Percentiles rank a stretch among this genome's conserved stretches.
Evolutionary conservation across 2,113 vertebrate species (phyloP).

Genomic region (Triplophysa siluroides): DNA sequence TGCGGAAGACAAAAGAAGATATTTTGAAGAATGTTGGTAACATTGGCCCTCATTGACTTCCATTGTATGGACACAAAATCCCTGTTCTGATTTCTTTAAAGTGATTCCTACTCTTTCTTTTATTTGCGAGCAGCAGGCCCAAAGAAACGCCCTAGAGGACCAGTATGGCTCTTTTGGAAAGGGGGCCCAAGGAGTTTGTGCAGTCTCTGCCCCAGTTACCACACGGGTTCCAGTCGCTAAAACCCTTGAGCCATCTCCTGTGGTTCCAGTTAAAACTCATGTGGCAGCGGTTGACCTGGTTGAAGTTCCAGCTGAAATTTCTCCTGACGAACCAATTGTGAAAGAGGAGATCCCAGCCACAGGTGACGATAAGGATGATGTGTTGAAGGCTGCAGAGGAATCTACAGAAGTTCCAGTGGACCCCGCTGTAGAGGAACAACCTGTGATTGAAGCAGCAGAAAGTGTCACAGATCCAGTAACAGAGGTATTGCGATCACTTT

Average conservation of each 20-base stretch:
- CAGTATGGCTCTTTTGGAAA: constrained; percentile 59
- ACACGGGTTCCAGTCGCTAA: constrained; percentile 16
- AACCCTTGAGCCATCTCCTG: neutral
- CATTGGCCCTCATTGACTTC: too few relatives aligned
- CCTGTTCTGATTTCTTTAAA: neutral
- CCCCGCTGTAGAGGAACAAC: neutral
- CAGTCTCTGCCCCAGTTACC: constrained; percentile 58
- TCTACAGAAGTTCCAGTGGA: constrained; percentile 3
- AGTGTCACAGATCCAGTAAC: neutral
- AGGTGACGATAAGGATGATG: neutral
- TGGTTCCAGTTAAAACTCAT: constrained; percentile 1
- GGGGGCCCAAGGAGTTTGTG: constrained; percentile 56
- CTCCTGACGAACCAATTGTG: neutral
- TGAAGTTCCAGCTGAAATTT: neutral
- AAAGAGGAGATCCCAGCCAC: neutral
- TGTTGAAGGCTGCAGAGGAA: constrained; percentile 2
- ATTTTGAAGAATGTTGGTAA: too few relatives aligned
- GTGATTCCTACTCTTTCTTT: neutral
- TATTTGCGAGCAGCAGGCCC: constrained; percentile 63
- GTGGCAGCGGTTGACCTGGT: neutral
- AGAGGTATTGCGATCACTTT: constrained; percentile 20
- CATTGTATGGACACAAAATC: too few relatives aligned
- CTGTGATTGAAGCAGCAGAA: constrained; percentile 6
- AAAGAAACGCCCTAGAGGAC: constrained; percentile 66
- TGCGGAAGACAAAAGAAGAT: too few relatives aligned